These are phyloP conservation scores for Capreolus pygargus DNA, from an alignment of 2,113 vertebrate genomes.

Conservation along the genomic window DNA sequence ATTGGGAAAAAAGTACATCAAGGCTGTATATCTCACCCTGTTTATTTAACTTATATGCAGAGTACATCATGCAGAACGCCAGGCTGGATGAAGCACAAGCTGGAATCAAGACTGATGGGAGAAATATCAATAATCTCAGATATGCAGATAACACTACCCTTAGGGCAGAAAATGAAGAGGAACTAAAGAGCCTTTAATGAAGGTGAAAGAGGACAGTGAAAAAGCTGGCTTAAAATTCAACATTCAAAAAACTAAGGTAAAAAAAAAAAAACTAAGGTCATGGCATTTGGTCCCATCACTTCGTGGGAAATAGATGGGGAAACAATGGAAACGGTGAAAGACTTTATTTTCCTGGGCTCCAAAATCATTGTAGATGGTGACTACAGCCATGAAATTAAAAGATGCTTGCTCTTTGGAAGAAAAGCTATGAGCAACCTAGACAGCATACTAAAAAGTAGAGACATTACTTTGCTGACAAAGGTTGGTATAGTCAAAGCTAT, in stretches of 20 bases:
- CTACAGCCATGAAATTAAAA: background rate
- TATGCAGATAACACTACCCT: background rate
- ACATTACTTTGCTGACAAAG: background rate
- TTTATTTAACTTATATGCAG: background rate
- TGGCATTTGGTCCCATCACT: background rate
- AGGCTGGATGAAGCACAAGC: background rate
- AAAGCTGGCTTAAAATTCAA: background rate
- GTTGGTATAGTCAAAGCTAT: background rate
- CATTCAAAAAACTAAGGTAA: background rate
- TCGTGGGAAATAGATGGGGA: background rate
- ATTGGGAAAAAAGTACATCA: background rate
- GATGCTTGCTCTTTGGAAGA: background rate
- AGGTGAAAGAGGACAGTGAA: background rate
- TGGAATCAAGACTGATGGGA: background rate
- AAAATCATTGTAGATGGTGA: background rate
- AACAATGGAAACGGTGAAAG: background rate
- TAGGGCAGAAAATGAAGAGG: background rate
- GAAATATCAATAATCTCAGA: background rate
- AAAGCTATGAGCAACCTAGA: background rate
- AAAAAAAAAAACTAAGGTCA: background rate
- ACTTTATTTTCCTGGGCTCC: background rate
- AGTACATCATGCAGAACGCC: background rate
- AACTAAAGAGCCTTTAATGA: background rate
- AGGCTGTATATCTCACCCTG: background rate
- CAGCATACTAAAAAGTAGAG: background rate